Base-by-base conservation (phyloP, 2,888 invertebrate genomes). In the Amaurobius ferox region DNA sequence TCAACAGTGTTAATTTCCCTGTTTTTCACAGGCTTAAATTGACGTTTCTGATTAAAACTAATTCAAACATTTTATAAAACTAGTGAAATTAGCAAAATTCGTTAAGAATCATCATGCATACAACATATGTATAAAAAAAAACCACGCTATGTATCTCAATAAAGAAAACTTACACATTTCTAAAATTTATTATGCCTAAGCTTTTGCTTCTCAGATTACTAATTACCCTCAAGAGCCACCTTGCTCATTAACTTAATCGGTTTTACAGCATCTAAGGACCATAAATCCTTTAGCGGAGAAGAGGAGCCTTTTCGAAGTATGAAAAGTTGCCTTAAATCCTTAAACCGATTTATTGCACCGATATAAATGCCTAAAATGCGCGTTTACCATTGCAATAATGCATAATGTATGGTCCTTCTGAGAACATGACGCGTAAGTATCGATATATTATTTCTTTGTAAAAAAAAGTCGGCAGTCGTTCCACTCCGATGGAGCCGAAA, bases 161-260 rank as follows among this genome's bases (percentile, higher is more conserved):
- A 55, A 55, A 5, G 13, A 3, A 55, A 55, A 55, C 55, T 55
- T 55, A 23, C 19, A 23, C 11, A 16, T 55, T 55, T 55, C 19
- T n/a, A 23, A 23, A 55, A 55, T 55, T 55, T 55, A 55, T 55
- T 19, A 55, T 23, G 19, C 16, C 19, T 55, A 55, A 32, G 67
- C 19, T 23, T n/a, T 32, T 32, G 30, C 66, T 44, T 61, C 64
- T 40, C 39, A 28, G 61, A 78, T 55, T 78, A 67, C 68, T 78
- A 78, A 78, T 78, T 78, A 68, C 68, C 48, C 77, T 68, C 77
- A n/a, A 30, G 68, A 61, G 77, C 32, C 28, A 68, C 30, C 70
- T 62, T 61, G 35, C 68, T 30, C 77, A 68, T 67, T 68, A 76
- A 55, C 23, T 55, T 55, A 55, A 55, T 55, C 55, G 55, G 23